phyloP scores from a whole-genome alignment of 2,888 invertebrate genomes.

The Dichetophora obliterata region DNA sequence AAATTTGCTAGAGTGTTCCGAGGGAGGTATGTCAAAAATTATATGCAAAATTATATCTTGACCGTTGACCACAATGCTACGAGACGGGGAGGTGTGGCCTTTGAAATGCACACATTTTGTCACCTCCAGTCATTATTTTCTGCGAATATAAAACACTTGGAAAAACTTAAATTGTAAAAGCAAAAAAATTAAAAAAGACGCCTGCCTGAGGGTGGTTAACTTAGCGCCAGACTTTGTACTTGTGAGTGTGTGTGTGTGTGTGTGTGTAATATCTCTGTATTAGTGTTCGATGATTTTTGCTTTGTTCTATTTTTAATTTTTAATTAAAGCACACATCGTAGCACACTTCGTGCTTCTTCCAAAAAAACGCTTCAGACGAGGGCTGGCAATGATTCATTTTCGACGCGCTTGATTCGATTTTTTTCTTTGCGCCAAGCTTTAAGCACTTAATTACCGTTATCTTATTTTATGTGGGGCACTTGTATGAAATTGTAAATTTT shows the following conservation, averaged over 20 bases:
- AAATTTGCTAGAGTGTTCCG: conserved; percentile 11
- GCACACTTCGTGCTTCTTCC: not conserved
- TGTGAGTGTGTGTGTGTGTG: conserved; percentile 12
- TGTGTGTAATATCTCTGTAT: not conserved
- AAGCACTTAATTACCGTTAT: not conserved
- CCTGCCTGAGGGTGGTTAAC: too few relatives aligned
- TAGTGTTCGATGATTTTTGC: not conserved
- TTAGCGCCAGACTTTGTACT: not conserved
- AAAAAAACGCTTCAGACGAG: too few relatives aligned
- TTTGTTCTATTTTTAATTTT: not conserved
- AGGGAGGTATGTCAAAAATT: too few relatives aligned
- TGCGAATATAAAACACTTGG: too few relatives aligned
- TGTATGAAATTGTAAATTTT: not conserved
- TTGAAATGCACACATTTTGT: too few relatives aligned
- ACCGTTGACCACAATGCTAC: too few relatives aligned
- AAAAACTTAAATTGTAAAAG: too few relatives aligned
- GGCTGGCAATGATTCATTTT: not conserved
- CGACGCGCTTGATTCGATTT: not conserved
- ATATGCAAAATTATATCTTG: too few relatives aligned
- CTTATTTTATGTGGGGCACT: not conserved
- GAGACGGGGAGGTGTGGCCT: too few relatives aligned
- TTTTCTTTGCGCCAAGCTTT: not conserved
- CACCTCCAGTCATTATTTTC: too few relatives aligned
- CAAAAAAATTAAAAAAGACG: not conserved
- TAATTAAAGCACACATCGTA: not conserved